Evolutionary conservation across 2,888 invertebrate genomes (phyloP).

Genomic region (Campoplex nolae): DNA sequence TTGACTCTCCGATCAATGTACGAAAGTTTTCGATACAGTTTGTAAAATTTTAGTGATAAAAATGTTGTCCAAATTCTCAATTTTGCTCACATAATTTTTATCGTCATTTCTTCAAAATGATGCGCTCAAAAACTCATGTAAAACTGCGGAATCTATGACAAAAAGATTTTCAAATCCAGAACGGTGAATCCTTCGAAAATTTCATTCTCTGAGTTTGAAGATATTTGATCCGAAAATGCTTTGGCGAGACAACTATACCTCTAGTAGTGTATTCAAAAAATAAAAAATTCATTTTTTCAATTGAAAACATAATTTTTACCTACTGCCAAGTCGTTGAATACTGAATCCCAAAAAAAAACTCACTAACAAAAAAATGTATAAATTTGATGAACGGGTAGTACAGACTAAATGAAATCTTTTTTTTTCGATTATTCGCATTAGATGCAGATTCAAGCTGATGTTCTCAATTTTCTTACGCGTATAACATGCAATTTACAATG

Average conservation of each 20-base stretch:
- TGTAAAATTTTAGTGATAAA: too few species aligned
- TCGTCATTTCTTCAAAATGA: too few species aligned
- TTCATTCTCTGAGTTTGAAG: too few species aligned
- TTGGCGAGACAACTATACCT: neutral
- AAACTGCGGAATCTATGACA: too few species aligned
- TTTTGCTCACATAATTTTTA: too few species aligned
- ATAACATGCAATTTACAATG: neutral
- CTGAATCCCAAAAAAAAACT: neutral
- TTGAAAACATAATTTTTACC: neutral
- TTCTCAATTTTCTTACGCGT: too few species aligned
- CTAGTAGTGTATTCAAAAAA: neutral
- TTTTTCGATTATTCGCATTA: neutral
- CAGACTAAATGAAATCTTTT: neutral
- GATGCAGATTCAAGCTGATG: neutral
- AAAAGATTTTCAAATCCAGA: neutral
- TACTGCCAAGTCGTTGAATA: conserved; percentile 6
- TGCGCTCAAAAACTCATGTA: too few species aligned
- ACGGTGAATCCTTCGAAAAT: neutral
- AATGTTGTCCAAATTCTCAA: too few species aligned
- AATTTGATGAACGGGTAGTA: neutral
- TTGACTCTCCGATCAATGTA: neutral
- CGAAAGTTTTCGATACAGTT: too few species aligned
- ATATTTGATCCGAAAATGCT: neutral
- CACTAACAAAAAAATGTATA: neutral
- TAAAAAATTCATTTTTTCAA: neutral